Evolutionary conservation across 2,888 invertebrate species (phyloP), one percentile per base, ranked within the genome.

Genomic region (Dryococelus australis): DNA sequence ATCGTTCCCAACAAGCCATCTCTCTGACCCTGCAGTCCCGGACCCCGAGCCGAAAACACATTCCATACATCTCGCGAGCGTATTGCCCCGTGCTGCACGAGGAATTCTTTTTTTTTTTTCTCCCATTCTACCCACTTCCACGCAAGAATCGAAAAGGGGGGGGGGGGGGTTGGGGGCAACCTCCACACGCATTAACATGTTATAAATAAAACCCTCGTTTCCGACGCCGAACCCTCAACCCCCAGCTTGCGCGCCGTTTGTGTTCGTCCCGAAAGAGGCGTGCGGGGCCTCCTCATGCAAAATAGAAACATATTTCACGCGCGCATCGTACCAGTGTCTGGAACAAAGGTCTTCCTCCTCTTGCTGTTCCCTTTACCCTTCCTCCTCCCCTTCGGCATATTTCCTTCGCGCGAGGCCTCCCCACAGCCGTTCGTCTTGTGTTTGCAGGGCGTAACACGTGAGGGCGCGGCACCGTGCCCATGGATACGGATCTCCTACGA

Each of bases 111-210:
- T 65, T 16, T 20, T 20, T 20, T 65, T 20, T 65, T 65, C 24
- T 9, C 24, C 5, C 13, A 65, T 16, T 65, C 24, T 9, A 20
- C 10, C 10, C 13, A 20, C 65, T 16, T 20, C 65, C 65, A 9
- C 65, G n/a, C n/a, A n/a, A n/a, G n/a, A n/a, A n/a, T n/a, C n/a
- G n/a, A n/a, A n/a, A n/a, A n/a, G n/a, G n/a, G n/a, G n/a, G n/a
- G n/a, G n/a, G n/a, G n/a, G n/a, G n/a, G n/a, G n/a, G n/a, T n/a
- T n/a, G n/a, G n/a, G n/a, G n/a, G n/a, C n/a, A n/a, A n/a, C n/a
- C n/a, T n/a, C n/a, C n/a, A n/a, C n/a, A n/a, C 65, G 65, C 65
- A 65, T 65, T 65, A 65, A 65, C 65, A 65, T 65, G 65, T 65
- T 65, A 65, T 65, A 65, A 65, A 65, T 65, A 65, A 65, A 65